Evolutionary conservation across 2,113 vertebrate species (phyloP).

Genomic region (Gobio gobio): DNA sequence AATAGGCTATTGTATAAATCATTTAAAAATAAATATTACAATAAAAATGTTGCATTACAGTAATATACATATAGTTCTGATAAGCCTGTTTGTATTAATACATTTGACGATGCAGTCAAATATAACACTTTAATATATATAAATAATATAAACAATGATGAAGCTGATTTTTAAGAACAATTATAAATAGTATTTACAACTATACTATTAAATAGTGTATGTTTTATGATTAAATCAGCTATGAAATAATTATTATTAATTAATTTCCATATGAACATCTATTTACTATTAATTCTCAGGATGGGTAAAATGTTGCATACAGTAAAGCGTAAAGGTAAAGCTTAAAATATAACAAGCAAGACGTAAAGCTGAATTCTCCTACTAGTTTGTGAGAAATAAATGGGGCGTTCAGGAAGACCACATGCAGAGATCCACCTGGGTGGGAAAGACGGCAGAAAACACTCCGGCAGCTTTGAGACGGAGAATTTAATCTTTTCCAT

Average conservation of each 20-base stretch:
- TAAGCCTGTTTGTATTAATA: too few relatives aligned
- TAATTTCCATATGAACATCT: not conserved
- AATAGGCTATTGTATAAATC: not conserved
- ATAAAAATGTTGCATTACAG: not conserved
- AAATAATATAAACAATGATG: not conserved
- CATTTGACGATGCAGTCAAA: not conserved
- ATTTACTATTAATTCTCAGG: not conserved
- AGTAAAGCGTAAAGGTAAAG: not conserved
- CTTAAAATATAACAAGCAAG: not conserved
- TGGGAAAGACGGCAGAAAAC: slow-evolving; percentile 87
- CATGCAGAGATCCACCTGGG: slow-evolving; percentile 73
- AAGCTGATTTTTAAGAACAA: not conserved
- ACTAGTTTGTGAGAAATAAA: slow-evolving; percentile 23
- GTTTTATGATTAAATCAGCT: not conserved
- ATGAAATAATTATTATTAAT: not conserved
- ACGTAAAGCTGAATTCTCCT: not conserved
- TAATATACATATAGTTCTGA: too few relatives aligned
- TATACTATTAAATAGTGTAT: not conserved
- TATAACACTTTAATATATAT: not conserved
- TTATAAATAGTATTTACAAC: not conserved
- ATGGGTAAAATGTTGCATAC: not conserved
- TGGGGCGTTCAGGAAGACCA: slow-evolving; percentile 9
- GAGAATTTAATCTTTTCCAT: slow-evolving; percentile 79
- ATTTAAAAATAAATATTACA: not conserved
- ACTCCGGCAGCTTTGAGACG: slow-evolving; percentile 84